Conservation (phyloP, 2,797 vertebrate genomes). For the Paedocypris micromegethes region DNA sequence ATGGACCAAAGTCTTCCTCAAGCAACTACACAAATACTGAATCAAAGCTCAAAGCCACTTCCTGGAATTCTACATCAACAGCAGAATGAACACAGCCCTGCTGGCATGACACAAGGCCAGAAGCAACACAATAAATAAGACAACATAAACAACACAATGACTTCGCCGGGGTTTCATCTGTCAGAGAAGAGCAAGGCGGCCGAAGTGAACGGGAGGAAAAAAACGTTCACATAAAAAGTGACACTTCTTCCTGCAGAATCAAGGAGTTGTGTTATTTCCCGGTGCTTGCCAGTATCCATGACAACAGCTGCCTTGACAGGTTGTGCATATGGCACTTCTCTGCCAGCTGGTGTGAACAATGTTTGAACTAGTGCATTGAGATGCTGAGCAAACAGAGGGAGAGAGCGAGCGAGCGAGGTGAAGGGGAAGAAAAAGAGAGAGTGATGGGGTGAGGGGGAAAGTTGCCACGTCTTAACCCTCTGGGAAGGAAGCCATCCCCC, state of each 20-base stretch:
- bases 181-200: slow-evolving; percentile 26
- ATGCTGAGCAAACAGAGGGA: slow-evolving; percentile 95
- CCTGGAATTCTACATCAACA: slow-evolving; percentile 4
- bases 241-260: slow-evolving; percentile 82
- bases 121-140: slow-evolving; percentile 42
- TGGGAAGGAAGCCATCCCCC: slow-evolving; percentile 92
- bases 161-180: slow-evolving; percentile 62
- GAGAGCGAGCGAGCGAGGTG: slow-evolving; percentile 16
- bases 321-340: slow-evolving; percentile 97
- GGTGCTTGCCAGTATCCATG: slow-evolving; percentile 98
- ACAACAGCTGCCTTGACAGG: slow-evolving; percentile 99
- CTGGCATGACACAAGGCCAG: slow-evolving; percentile 48
- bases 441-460: slow-evolving; percentile 43
- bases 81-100: slow-evolving; percentile 31
- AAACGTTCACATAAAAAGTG: slow-evolving; percentile 72
- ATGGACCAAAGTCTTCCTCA: neutral
- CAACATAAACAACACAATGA: slow-evolving; percentile 59
- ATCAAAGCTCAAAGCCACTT: slow-evolving; percentile 7
- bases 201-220: slow-evolving; percentile 26
- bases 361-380: slow-evolving; percentile 99
- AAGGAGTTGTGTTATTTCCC: slow-evolving; percentile 82
- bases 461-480: slow-evolving; percentile 97
- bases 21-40: slow-evolving; percentile 26
- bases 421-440: slow-evolving; percentile 7
- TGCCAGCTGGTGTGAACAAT: slow-evolving; percentile 99